phyloP scores from a whole-genome alignment of 2,113 vertebrate genomes.

The Istiophorus platypterus region DNA sequence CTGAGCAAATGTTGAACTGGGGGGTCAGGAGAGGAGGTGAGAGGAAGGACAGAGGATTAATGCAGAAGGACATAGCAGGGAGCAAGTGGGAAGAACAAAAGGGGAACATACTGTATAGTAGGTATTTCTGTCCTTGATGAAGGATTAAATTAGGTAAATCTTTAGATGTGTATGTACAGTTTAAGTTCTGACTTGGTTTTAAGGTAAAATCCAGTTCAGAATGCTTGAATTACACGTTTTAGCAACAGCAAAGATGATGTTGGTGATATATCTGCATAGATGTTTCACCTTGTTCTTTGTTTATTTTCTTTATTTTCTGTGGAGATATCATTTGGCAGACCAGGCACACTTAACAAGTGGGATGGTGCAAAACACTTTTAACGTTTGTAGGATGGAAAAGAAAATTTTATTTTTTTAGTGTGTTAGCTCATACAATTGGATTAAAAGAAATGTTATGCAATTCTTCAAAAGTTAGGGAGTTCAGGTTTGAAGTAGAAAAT shows the following conservation, averaged over 20 bases:
- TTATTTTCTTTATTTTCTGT: background rate
- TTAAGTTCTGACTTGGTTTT: background rate
- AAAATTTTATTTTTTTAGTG: background rate
- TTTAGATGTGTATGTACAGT: background rate
- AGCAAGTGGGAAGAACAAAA: conserved; percentile 14
- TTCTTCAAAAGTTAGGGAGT: background rate
- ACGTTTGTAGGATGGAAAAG: background rate
- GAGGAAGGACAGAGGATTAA: conserved; percentile 61
- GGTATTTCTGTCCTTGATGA: conserved; percentile 17
- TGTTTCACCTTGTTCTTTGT: background rate
- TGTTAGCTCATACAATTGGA: background rate
- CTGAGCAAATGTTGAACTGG: conserved; percentile 71
- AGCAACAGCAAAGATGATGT: background rate
- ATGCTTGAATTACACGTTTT: background rate
- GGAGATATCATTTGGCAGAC: background rate
- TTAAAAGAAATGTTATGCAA: background rate
- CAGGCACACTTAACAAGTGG: background rate
- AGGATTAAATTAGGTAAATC: background rate
- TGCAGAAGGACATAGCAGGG: conserved; percentile 5
- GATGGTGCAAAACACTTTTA: background rate
- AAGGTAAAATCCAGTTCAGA: background rate
- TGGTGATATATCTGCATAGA: background rate
- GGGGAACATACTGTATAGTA: background rate
- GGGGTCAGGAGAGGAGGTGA: conserved; percentile 56
- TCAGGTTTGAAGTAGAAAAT: background rate